These are phyloP conservation scores for Thamnophis elegans DNA, from an alignment of 2,797 vertebrate genomes.

Conservation along the genomic window DNA sequence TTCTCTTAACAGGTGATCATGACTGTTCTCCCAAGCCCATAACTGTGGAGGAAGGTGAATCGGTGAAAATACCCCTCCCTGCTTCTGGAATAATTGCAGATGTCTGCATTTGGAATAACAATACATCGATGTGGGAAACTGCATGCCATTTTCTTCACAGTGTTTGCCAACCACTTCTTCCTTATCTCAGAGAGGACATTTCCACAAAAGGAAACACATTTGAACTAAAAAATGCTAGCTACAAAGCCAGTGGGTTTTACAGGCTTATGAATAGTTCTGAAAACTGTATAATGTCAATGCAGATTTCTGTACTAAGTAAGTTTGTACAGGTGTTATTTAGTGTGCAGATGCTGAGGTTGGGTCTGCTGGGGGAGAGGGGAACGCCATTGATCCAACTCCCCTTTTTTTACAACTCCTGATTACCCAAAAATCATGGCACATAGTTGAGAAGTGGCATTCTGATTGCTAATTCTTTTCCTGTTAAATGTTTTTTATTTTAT, in stretches of 20 bases:
- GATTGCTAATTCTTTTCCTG: background rate
- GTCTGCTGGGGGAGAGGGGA: background rate
- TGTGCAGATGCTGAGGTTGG: background rate
- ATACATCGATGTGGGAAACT: accelerated
- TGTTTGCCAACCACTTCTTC: accelerated
- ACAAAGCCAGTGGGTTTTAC: background rate
- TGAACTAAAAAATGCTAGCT: background rate
- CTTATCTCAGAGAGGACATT: background rate
- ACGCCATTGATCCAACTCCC: background rate
- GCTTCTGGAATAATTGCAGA: accelerated
- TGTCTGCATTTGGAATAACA: background rate
- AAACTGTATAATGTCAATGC: background rate
- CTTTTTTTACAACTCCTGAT: background rate
- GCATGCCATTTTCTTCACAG: accelerated
- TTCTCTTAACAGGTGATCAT: background rate
- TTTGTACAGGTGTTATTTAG: background rate
- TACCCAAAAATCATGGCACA: background rate
- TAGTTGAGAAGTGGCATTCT: background rate
- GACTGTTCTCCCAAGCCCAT: accelerated
- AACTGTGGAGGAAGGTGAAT: background rate
- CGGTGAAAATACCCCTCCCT: accelerated
- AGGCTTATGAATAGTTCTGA: background rate
- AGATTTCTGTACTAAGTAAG: background rate
- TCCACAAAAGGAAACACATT: accelerated
- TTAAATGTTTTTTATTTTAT: background rate